Evolutionary conservation across 2,113 vertebrate species (phyloP), one percentile per base, ranked within the genome.

Genomic region (Calidris pygmaea): DNA sequence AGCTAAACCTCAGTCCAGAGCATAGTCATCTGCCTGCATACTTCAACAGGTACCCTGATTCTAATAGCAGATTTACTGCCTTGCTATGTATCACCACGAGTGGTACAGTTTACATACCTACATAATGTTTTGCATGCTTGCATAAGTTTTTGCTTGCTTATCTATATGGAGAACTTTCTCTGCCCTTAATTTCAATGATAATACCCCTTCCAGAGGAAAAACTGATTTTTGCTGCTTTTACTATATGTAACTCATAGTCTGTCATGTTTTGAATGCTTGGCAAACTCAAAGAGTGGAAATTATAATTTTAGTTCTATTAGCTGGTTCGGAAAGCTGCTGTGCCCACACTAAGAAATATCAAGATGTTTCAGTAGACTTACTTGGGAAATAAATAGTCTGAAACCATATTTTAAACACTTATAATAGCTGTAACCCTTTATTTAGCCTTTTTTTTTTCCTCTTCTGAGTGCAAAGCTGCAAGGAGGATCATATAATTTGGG

Each of bases 71-170:
- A 48, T 63, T 48, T 73, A 37, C 10, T 32, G 17, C n/a, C 27
- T 35, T 68, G 17, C 6, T 67, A 5, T 2, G 0, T 35, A 56
- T 41, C 3, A 1, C 35, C 24, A 27, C 0, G 0, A 0, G 11
- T 60, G 9, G 6, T 29, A 29, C 6, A 27, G 19, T 39, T 72
- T 35, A 30, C 15, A 60, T 41, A 35, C 8, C 10, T 27, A 20
- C 7, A 30, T 12, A 60, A 10, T 0, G 5, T 23, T 35, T 66
- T 34, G 12, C 12, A 24, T 43, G 9, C 3, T 68, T 63, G 27
- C 26, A 29, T 1, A 41, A 15, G 6, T 7, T 56, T 35, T 66
- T 34, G 12, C 10, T 15, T 43, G 8, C 3, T 65, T 63, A 23
- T 35, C n/a, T 43, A 7, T 48, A 9, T 8, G 9, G 6, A 45